A percentile compares a stretch with the other conserved stretches of the same genome.
Conservation (phyloP, 2,113 vertebrate species). For the Orthonyx spaldingii region DNA sequence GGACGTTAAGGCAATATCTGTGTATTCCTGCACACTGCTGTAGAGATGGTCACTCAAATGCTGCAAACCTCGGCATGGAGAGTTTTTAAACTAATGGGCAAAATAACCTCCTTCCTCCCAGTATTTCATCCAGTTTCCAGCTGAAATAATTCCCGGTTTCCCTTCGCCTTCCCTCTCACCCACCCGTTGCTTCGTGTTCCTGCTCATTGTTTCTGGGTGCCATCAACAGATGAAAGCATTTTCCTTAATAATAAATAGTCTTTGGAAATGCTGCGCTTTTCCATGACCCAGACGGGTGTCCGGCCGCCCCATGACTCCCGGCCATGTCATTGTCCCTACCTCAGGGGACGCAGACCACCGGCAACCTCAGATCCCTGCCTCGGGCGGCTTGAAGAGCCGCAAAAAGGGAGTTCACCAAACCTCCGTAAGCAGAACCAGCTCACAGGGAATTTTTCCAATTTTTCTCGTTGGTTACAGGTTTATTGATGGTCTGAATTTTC, state of each 20-base stretch:
- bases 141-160: not conserved
- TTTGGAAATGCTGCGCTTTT: not conserved
- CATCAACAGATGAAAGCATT: conserved; percentile 30
- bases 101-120: not conserved
- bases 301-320: not conserved
- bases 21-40: not conserved
- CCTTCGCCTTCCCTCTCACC: conserved; percentile 9
- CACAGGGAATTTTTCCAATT: not conserved
- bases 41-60: not conserved
- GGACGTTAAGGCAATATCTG: not conserved
- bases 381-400: not conserved
- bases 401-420: not conserved
- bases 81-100: not conserved
- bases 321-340: not conserved
- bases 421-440: not conserved
- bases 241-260: conserved; percentile 18
- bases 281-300: not conserved
- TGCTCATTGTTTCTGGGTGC: conserved; percentile 45
- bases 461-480: not conserved
- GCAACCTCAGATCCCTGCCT: not conserved
- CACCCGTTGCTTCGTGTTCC: conserved; percentile 15
- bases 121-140: not conserved
- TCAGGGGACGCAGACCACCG: not conserved
- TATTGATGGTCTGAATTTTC: not conserved
- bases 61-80: rapidly evolving